Evolutionary conservation across 2,888 invertebrate species (phyloP).

Genomic region (Pheosia gnoma): DNA sequence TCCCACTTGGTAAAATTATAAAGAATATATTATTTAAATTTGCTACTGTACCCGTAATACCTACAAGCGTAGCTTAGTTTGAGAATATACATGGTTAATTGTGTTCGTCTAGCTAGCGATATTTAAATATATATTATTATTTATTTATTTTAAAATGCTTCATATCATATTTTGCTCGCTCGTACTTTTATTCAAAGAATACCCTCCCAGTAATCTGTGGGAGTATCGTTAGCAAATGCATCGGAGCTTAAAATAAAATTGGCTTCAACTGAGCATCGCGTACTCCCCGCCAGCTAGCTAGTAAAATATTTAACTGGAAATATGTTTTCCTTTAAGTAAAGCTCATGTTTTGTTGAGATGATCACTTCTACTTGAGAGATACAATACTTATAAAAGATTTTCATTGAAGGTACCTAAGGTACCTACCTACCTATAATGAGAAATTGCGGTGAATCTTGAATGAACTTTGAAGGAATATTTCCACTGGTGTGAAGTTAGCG

Average conservation of each 20-base stretch:
- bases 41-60: too few species aligned
- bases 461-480: too few species aligned
- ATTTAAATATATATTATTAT: too few species aligned
- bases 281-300: conserved; percentile 1
- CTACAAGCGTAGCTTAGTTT: too few species aligned
- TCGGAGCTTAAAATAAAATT: conserved; percentile 34
- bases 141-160: background rate
- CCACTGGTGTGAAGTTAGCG: too few species aligned
- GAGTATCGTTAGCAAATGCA: conserved; percentile 29
- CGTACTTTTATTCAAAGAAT: conserved; percentile 11
- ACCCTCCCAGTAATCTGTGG: conserved; percentile 14
- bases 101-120: too few species aligned
- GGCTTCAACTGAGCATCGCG: conserved; percentile 14
- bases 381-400: background rate
- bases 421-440: too few species aligned
- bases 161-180: background rate
- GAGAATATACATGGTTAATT: too few species aligned
- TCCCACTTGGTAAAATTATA: too few species aligned
- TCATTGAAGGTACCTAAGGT: too few species aligned
- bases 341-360: background rate
- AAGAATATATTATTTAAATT: too few species aligned
- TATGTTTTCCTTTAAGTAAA: background rate
- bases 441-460: too few species aligned
- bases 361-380: background rate
- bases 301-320: conserved; percentile 3